phyloP scores from a whole-genome alignment of 2,888 invertebrate species.

The Protonemura montana region DNA sequence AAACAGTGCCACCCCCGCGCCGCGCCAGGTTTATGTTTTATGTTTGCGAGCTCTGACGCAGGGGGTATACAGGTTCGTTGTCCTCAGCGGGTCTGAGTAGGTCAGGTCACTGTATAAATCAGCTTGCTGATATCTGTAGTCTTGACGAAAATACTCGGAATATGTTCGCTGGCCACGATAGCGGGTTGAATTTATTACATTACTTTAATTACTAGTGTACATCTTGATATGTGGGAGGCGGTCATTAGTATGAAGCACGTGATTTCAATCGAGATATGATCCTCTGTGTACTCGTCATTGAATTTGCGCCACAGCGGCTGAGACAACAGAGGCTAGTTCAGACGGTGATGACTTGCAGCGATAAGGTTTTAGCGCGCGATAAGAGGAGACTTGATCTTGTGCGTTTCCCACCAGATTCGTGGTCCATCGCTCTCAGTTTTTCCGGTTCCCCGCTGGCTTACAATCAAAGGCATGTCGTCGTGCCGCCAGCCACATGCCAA shows the following conservation, averaged over 20 bases:
- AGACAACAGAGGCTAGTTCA: too few relatives aligned
- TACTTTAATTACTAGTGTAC: neutral
- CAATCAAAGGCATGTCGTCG: neutral
- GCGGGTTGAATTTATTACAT: neutral
- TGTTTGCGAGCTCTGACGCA: neutral
- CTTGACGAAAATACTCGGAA: neutral
- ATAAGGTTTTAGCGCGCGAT: neutral
- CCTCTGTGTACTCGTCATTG: too few relatives aligned
- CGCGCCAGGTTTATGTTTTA: neutral
- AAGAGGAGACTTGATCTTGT: neutral
- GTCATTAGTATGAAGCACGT: neutral
- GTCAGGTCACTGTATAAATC: constrained; percentile 28
- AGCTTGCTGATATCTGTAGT: neutral
- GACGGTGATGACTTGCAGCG: neutral
- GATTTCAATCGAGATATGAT: neutral
- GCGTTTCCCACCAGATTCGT: neutral
- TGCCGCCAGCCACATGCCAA: neutral
- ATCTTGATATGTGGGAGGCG: neutral
- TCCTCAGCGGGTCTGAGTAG: constrained; percentile 20
- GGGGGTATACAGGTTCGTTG: constrained; percentile 19
- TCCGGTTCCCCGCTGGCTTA: neutral
- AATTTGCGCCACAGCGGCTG: too few relatives aligned
- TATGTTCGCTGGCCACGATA: neutral
- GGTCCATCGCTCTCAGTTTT: neutral
- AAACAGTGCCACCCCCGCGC: constrained; percentile 20